Evolutionary conservation across 2,113 vertebrate genomes (phyloP).

Genomic region (Ailuropoda melanoleuca): DNA sequence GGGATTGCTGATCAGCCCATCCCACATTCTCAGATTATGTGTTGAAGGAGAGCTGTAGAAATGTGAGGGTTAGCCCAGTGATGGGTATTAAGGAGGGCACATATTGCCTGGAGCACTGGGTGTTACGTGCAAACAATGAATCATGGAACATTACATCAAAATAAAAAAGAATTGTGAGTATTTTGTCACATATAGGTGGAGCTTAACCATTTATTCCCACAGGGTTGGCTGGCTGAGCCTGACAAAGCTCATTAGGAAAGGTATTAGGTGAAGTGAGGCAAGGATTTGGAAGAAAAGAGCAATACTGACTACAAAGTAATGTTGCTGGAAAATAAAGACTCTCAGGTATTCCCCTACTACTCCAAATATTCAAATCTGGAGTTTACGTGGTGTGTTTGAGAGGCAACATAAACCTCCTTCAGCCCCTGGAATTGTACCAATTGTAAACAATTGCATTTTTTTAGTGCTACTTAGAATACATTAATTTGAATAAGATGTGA

Average conservation of each 20-base stretch:
- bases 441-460: conserved; percentile 30
- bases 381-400: not conserved
- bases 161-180: conserved; percentile 21
- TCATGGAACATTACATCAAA: too few relatives aligned
- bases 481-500: conserved; percentile 27
- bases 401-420: not conserved
- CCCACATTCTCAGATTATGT: conserved; percentile 58
- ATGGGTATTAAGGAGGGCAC: too few relatives aligned
- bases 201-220: conserved; percentile 5
- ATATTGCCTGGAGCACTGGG: too few relatives aligned
- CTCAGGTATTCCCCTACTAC: not conserved
- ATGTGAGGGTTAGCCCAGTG: not conserved
- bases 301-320: not conserved
- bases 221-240: conserved; percentile 1
- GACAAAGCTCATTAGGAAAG: conserved; percentile 23
- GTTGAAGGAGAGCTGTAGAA: conserved; percentile 51
- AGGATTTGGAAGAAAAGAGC: conserved; percentile 36
- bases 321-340: conserved; percentile 35
- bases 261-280: conserved; percentile 17
- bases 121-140: too few relatives aligned
- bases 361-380: conserved; percentile 20
- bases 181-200: conserved; percentile 69
- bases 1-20: conserved; percentile 34
- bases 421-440: not conserved
- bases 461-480: conserved; percentile 34